A percentile compares a stretch with the other conserved stretches of the same genome.
Conservation (phyloP, 2,888 invertebrate species). For the Drosophila phalerata region DNA sequence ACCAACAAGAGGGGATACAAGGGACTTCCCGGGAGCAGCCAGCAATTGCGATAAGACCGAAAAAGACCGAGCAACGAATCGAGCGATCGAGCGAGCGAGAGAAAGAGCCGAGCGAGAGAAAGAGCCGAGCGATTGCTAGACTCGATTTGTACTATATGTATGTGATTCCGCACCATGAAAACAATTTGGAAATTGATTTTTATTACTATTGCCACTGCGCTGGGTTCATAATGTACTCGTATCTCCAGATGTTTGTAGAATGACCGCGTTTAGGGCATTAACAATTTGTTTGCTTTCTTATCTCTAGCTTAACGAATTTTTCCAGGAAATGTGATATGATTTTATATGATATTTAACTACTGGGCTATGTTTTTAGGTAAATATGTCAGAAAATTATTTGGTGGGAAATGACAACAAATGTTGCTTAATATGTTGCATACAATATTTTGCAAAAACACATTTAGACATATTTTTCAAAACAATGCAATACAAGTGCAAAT, state of each 20-base stretch:
- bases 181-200: constrained; percentile 31
- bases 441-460: too few species aligned
- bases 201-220: neutral
- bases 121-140: neutral
- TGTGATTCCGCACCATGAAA: constrained; percentile 6
- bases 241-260: constrained; percentile 1
- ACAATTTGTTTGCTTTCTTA: constrained; percentile 5
- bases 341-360: constrained; percentile 9
- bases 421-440: too few species aligned
- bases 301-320: neutral
- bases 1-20: neutral
- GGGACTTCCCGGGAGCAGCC: neutral
- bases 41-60: constrained; percentile 33
- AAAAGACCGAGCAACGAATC: neutral
- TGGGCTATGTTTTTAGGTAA: constrained; percentile 7
- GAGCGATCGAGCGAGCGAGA: neutral
- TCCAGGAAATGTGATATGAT: constrained; percentile 10
- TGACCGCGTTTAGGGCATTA: neutral
- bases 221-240: neutral
- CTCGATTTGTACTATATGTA: neutral
- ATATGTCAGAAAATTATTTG: neutral
- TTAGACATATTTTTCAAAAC: too few species aligned
- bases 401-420: neutral
- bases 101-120: neutral
- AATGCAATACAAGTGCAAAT: neutral